Evolutionary conservation across 1,140 invertebrate species (phyloP), one percentile per base, ranked within the genome.

Genomic region (Brachionus rubens): DNA sequence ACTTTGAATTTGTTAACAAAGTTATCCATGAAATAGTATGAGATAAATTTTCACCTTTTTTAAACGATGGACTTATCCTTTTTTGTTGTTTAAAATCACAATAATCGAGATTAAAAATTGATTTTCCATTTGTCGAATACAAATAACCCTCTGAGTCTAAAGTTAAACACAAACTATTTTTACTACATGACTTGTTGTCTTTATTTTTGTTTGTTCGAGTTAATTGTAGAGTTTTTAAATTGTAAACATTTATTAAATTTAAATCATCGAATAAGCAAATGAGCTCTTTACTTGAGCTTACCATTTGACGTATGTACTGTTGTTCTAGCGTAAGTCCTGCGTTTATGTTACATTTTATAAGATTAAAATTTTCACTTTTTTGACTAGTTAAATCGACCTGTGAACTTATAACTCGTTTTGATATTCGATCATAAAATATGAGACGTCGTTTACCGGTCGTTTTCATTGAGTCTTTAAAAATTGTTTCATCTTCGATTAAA

Each of bases 41-140:
- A 28, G 52, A 56, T 33, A 56, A 56, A 33, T 56, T 56, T 24
- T 52, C 30, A 10, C 36, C 68, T 14, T 26, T 50, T 48, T 26
- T 28, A 54, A 72, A 21, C 12, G 9, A 50, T 21, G 47, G 28
- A 72, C 43, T 48, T 12, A 48, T 33, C 28, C 50, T 10, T 12
- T 72, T 48, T 30, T 50, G 16, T 14, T 50, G 43, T n/a, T 72
- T 50, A 54, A 72, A 72, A 50, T 72, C 40, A 48, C n/a, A n/a
- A n/a, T 30, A 50, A 36, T 72, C 68, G 48, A 72, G 28, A 21
- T 48, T 48, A 16, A 72, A 72, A 6, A 72, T 50, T 14, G 68
- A 48, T n/a, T 72, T 72, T 26, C 68, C 68, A 50, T 72, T 28
- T 19, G 68, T 72, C 30, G 68, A 72, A 28, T 72, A 72, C n/a